These are phyloP conservation scores for Pentalonia nigronervosa DNA, from an alignment of 1,140 invertebrate genomes.

Conservation along the genomic window DNA sequence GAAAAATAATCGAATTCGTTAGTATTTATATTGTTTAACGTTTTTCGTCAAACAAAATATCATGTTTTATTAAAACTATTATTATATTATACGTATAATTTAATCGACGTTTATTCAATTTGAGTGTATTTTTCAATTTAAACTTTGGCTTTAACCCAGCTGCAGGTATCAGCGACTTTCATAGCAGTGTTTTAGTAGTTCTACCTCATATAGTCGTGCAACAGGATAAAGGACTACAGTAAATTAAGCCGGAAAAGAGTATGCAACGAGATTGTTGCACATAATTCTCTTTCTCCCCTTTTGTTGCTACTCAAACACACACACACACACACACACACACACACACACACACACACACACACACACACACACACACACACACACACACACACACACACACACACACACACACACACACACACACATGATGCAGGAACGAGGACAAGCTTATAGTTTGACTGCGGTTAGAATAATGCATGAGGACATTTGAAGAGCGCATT, in stretches of 20 bases:
- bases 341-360: not conserved
- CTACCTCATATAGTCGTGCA: not conserved
- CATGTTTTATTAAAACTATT: not conserved
- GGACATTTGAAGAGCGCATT: constrained; percentile 6
- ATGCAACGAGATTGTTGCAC: constrained; percentile 36
- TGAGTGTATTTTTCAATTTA: not conserved
- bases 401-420: not conserved
- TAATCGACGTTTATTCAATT: constrained; percentile 1
- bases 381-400: no score
- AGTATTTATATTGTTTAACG: not conserved
- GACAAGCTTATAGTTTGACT: not conserved
- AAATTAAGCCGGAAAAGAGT: not conserved
- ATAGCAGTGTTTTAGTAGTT: not conserved
- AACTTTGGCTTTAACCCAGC: constrained; percentile 17
- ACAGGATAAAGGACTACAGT: constrained; percentile 21
- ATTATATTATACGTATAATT: not conserved
- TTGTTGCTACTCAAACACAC: not conserved
- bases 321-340: not conserved
- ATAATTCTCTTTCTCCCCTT: not conserved
- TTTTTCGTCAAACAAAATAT: no score
- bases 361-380: not conserved
- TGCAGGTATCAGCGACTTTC: not conserved
- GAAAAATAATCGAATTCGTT: not conserved
- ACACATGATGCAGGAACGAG: not conserved
- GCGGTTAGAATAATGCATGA: constrained; percentile 40